A percentile compares a stretch with the other conserved stretches of the same genome.
Evolutionary conservation across 1,140 invertebrate species (phyloP).

Genomic region (Forficula auricularia): DNA sequence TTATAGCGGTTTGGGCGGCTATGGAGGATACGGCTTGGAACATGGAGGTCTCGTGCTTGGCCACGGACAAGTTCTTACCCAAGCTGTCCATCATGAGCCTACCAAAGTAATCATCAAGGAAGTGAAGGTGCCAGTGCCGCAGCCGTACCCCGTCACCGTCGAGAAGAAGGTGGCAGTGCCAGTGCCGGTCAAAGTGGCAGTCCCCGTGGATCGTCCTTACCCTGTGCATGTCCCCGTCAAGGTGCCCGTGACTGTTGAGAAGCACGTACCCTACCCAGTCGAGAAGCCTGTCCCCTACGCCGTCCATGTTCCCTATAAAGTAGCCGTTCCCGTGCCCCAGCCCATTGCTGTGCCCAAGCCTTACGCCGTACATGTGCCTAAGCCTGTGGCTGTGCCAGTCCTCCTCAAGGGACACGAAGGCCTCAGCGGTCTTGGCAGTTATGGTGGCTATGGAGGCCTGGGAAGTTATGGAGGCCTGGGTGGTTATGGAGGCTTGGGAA

Average conservation of each 20-base stretch:
- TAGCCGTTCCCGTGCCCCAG: not conserved
- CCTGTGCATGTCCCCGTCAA: not conserved
- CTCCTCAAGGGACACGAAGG: too few species aligned
- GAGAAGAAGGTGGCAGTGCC: conserved; percentile 1
- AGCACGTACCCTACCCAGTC: not conserved
- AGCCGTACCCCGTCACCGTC: conserved; percentile 1
- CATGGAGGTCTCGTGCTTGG: too few species aligned
- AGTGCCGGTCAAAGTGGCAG: not conserved
- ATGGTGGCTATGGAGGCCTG: not conserved
- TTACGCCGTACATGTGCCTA: not conserved
- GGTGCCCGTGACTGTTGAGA: not conserved
- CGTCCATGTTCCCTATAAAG: not conserved
- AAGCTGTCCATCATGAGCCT: not conserved
- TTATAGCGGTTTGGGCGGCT: not conserved
- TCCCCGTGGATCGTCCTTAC: not conserved
- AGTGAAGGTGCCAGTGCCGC: not conserved
- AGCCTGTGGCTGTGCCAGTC: not conserved
- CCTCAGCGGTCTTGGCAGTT: not conserved
- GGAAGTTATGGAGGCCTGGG: not conserved
- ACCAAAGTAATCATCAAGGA: conserved; percentile 1
- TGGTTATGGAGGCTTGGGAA: not conserved
- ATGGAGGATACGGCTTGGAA: not conserved
- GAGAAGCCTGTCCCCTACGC: not conserved
- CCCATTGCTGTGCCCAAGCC: not conserved
- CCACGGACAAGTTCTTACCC: not conserved